Base-by-base conservation (phyloP, 2,888 invertebrate genomes). In the Pharmacophagus antenor region DNA sequence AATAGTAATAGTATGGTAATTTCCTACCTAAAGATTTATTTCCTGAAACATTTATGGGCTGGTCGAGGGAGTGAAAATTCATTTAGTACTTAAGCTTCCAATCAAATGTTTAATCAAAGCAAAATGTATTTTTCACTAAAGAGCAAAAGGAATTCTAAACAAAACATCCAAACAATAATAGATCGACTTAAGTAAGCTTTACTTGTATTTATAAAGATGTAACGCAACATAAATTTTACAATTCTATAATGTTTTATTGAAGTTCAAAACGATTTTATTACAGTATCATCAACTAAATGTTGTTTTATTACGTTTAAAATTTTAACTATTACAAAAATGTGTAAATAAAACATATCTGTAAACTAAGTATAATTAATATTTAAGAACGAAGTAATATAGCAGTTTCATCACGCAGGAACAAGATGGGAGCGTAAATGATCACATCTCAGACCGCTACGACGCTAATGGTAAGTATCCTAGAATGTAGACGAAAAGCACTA, bases 41-140 rank as follows among this genome's bases (percentile, higher is more conserved):
- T 59, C 62, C 62, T 53, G 53, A 67, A 65, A 69, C 70, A 63
- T 67, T 66, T 66, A 66, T 65, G 62, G 59, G 58, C 54, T 65
- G 61, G 57, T 56, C 62, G 59, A 42, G 48, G 54, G 58, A 63
- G 55, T 49, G 66, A 69, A 69, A 72, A 69, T 65, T 68, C 77
- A 77, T 82, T 80, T 70, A 77, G 72, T 72, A 77, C 67, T 73
- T 78, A 80, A 86, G 80, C 81, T 69, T 65, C 75, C 81, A 82
- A 84, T 84, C 79, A 80, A 68, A 66, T 65, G 70, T 54, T 68
- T 78, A 75, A 80, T 79, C 73, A 69, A 67, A 62, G 67, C 65
- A 67, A 75, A 74, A 65, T 64, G 67, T 71, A 71, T 65, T 71
- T 65, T 63, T 58, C 66, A 69, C 63, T 58, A 61, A 63, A 69